phyloP scores from a whole-genome alignment of 2,888 invertebrate species.

The Macroteleia sp. region DNA sequence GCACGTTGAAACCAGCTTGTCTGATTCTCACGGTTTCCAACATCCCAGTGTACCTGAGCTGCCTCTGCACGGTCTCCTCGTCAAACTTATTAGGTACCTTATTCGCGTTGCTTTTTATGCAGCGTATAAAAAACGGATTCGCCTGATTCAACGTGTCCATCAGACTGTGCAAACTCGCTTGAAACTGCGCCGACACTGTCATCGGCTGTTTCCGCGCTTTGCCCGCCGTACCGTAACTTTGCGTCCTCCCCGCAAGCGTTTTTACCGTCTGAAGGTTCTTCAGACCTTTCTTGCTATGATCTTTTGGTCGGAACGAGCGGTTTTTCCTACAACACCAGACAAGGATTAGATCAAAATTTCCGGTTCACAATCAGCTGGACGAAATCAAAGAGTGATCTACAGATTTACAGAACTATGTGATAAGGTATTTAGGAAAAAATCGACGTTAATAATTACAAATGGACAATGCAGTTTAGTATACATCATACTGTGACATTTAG shows the following conservation, averaged over 20 bases:
- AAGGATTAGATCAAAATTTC: no score
- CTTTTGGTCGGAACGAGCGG: slow-evolving; percentile 95
- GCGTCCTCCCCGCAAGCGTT: slow-evolving; percentile 92
- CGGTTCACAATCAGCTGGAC: no score
- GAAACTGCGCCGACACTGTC: slow-evolving; percentile 97
- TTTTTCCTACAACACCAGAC: slow-evolving; percentile 95
- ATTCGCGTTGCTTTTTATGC: slow-evolving; percentile 97
- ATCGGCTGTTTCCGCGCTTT: slow-evolving; percentile 93
- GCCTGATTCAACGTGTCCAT: slow-evolving; percentile 97
- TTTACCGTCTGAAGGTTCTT: slow-evolving; percentile 96
- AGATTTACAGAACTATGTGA: no score
- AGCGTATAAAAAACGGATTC: slow-evolving; percentile 93
- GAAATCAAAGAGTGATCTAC: no score
- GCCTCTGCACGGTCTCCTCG: slow-evolving; percentile 95
- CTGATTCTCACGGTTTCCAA: slow-evolving; percentile 97
- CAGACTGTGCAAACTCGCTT: slow-evolving; percentile 94
- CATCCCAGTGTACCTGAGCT: slow-evolving; percentile 96
- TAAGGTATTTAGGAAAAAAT: no score
- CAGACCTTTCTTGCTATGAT: slow-evolving; percentile 93
- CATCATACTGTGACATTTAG: no score
- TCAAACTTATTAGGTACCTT: slow-evolving; percentile 97
- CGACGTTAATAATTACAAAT: no score
- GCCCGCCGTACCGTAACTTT: slow-evolving; percentile 84
- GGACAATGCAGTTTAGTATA: no score
- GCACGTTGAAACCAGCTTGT: slow-evolving; percentile 97